Evolutionary conservation across 1,140 invertebrate species (phyloP), one percentile per base, ranked within the genome.

Genomic region (Drosophila pruinosa): DNA sequence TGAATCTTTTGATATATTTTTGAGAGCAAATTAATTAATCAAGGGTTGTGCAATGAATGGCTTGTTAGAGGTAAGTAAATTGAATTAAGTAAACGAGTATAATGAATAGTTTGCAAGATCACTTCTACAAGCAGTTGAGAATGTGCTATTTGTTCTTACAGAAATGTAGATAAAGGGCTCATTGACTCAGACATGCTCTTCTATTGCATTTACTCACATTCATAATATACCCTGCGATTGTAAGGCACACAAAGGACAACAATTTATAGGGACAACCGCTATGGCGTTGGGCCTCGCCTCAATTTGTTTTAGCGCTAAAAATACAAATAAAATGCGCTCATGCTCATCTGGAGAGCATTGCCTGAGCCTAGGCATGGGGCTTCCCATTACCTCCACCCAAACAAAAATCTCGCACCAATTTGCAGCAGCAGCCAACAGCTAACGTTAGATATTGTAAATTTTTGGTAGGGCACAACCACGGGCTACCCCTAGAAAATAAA

Each of bases 271-370:
- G 34, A 56, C 68, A 56, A 14, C 14, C 34, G 56, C 21, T 54
- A 57, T 64, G 53, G 64, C 62, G 70, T 65, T 61, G 74, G 73
- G 67, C 82, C 82, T 78, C 82, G 47, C 26, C 47, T 31, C 47
- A 88, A 88, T 86, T 88, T 88, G 82, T 86, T 86, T 86, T 75
- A 86, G 70, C 77, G 81, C 81, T 86, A 82, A 86, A 86, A 86
- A 86, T 69, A 86, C 82, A 86, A 86, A 86, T 86, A 88, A 86
- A 86, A 81, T 70, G 58, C 56, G 61, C 61, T 63, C 59, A 47
- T 53, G 28, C 28, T 38, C 63, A 45, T 17, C 45, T 52, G 10
- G 26, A 14, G 24, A 47, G 43, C 15, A 17, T 15, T 5, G 10
- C 4, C n/a, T n/a, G n/a, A n/a, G n/a, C n/a, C n/a, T n/a, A n/a